Percentiles rank a stretch among this genome's conserved stretches.
Conservation (phyloP, 2,888 invertebrate genomes). For the Liopterus haemorrhoidalis region DNA sequence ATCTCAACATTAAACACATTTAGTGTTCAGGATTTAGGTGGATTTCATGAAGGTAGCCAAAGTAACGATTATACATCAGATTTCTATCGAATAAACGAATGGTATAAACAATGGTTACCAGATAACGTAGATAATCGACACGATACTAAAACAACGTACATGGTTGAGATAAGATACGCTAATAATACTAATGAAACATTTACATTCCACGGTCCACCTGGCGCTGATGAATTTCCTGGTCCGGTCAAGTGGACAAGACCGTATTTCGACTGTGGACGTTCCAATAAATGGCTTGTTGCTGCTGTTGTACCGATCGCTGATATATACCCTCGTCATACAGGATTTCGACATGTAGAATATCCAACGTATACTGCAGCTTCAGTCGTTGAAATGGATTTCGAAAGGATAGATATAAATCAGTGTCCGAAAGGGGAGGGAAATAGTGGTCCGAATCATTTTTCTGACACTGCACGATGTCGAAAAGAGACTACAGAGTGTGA, state of each 20-base stretch:
- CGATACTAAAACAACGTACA: slow-evolving; percentile 87
- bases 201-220: slow-evolving; percentile 90
- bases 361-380: slow-evolving; percentile 91
- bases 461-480: slow-evolving; percentile 86
- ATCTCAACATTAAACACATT: slow-evolving; percentile 94
- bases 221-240: slow-evolving; percentile 83
- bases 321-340: slow-evolving; percentile 88
- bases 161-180: slow-evolving; percentile 88
- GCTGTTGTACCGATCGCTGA: slow-evolving; percentile 94
- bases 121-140: slow-evolving; percentile 71
- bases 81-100: slow-evolving; percentile 84
- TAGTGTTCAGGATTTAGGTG: slow-evolving; percentile 77
- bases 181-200: slow-evolving; percentile 95
- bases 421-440: slow-evolving; percentile 89
- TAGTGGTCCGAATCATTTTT: slow-evolving; percentile 79
- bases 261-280: slow-evolving; percentile 92
- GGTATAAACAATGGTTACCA: slow-evolving; percentile 89
- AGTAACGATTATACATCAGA: slow-evolving; percentile 87
- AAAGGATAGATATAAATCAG: slow-evolving; percentile 95
- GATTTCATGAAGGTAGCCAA: slow-evolving; percentile 69
- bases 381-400: slow-evolving; percentile 93
- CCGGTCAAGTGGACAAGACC: slow-evolving; percentile 92
- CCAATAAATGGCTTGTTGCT: slow-evolving; percentile 92
- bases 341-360: slow-evolving; percentile 87
- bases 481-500: slow-evolving; percentile 92